Conservation (phyloP, 2,797 vertebrate species). For the Dicrostonyx torquatus region DNA sequence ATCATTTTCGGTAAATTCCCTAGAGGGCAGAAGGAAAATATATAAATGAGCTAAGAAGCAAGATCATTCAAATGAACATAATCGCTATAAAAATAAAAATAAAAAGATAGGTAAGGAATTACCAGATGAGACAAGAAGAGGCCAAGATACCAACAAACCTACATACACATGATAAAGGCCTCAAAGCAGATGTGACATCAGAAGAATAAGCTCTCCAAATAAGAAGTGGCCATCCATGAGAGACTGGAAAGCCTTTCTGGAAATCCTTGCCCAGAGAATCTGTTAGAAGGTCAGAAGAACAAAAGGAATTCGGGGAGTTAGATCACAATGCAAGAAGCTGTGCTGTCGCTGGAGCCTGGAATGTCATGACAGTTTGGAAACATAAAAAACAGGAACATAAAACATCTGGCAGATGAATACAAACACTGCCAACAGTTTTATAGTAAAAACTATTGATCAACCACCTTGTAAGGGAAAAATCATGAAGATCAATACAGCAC, state of each 20-base stretch:
- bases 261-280: neutral
- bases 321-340: neutral
- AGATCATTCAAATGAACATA: neutral
- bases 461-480: neutral
- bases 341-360: neutral
- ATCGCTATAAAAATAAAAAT: neutral
- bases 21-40: constrained; percentile 22
- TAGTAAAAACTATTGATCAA: constrained; percentile 44
- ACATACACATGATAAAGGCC: fast-evolving
- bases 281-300: neutral
- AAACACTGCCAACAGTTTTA: neutral
- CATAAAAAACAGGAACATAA: neutral
- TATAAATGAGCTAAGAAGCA: neutral
- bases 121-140: neutral
- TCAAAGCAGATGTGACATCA: neutral
- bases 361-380: neutral
- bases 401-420: neutral
- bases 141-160: neutral
- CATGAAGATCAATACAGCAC: constrained; percentile 59
- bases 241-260: neutral
- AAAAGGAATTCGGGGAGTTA: neutral
- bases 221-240: neutral
- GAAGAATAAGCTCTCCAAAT: neutral
- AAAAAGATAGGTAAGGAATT: too few relatives aligned
- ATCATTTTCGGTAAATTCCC: neutral